Base-by-base conservation (phyloP, 1,140 invertebrate genomes). In the Pachyrhynchus sulphureomaculatus region DNA sequence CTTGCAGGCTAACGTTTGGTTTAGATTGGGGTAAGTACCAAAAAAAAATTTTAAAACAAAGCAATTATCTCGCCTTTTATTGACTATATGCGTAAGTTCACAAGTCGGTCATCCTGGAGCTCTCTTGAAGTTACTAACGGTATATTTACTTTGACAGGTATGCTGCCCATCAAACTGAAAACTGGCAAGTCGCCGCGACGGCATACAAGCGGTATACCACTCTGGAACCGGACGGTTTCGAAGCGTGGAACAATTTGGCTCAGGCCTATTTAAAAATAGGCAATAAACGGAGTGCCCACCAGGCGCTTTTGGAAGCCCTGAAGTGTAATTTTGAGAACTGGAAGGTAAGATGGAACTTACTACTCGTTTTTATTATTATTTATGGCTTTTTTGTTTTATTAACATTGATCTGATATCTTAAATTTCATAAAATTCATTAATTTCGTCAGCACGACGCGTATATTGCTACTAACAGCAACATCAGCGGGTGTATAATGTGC, bases 161-260 rank as follows among this genome's bases (percentile, higher is more conserved):
- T 80, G 88, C 91, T 49, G 89, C 90, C 21, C 80, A 97, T 41
- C 79, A 86, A 67, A 78, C 83, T 12, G 86, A 94, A 74, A 81
- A 93, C 42, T 98, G 90, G 89, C 86, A 91, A 68, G 66, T 87
- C 2, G 90, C 93, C 33, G 91, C 90, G 0, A 85, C 82, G 18
- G 91, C 92, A 0, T 99, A 98, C 75, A 83, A 91, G 68, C 81
- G 86, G 57, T 96, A 95, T 73, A 92, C 93, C 24, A 84, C 84
- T 55, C 78, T 98, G 18, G 93, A 99, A 69, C 86, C 88, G 34
- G 89, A 92, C 79, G 89, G 89, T 62, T 98, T 93, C 76, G 93
- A 98, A 79, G 93, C 92, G 0, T 99, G 96, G 96, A 98, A 97
- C 77, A 99, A 99, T 79, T 79, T 99, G 45, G 91, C 93, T 9